Evolutionary conservation across 2,113 vertebrate species (phyloP), one percentile per base, ranked within the genome.

Genomic region (Trogon surrucura): DNA sequence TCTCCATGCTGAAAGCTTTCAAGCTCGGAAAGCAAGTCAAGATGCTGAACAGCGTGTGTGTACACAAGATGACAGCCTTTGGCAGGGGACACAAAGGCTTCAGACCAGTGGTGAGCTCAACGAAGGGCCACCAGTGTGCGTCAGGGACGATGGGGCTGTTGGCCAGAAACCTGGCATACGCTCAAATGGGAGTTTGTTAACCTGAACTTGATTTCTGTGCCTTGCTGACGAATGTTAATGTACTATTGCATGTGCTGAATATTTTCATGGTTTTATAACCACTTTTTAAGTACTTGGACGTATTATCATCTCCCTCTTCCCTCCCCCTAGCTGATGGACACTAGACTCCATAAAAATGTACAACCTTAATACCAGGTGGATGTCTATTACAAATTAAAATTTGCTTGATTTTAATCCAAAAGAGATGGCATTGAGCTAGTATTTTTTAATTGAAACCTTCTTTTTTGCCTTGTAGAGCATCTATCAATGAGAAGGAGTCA

Each of bases 401-500:
- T 95, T 72, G 48, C 16, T 69, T 64, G 50, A 56, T 92, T 94
- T 67, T 82, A 86, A 94, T 83, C 58, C 70, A 62, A 36, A 91
- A 72, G 45, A 67, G 50, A 45, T 84, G 51, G 61, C 20, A 67
- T 7, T 9, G 8, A 53, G 47, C 14, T 82, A 56, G 18, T 69
- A 21, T 44, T 75, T 92, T 95, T 93, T 57, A 95, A 95, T 88
- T 92, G 89, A 95, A 94, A 50, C 11, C 18, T 74, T 87, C 32
- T 45, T 95, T 93, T 75, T 61, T 64, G 61, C 67, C 83, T 93
- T 58, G 54, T 29, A n/a, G 61, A 84, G 25, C 72, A 84, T 66
- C 66, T 83, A 95, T 97, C 95, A 96, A 87, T 92, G 80, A 89
- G 77, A 34, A 93, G 86, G 47, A 92, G 69, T 67, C 91, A 90